phyloP scores from a whole-genome alignment of 2,888 invertebrate species.

The Oscheius sp. region DNA sequence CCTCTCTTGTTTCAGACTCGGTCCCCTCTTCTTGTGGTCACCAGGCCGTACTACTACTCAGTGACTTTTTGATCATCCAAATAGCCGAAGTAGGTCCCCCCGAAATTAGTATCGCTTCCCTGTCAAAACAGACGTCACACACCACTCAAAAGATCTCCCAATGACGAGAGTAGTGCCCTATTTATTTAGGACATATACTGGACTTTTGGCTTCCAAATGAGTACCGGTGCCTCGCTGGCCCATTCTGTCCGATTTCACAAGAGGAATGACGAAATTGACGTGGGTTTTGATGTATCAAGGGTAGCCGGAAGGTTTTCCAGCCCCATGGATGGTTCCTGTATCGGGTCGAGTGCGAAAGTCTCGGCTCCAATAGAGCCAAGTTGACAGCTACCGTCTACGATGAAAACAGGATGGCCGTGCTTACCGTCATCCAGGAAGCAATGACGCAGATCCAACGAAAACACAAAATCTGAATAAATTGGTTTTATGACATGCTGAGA shows the following conservation, averaged over 20 bases:
- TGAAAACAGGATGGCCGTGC: slow-evolving; percentile 13
- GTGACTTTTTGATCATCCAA: slow-evolving; percentile 36
- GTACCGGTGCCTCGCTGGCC: slow-evolving; percentile 20
- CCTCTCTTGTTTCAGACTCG: slow-evolving; percentile 20
- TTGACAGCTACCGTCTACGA: slow-evolving; percentile 21
- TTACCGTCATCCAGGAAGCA: slow-evolving; percentile 26
- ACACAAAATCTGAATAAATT: too few species aligned
- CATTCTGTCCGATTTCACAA: slow-evolving; percentile 36
- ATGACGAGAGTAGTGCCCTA: background rate
- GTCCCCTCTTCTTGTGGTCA: slow-evolving; percentile 22
- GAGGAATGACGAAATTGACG: slow-evolving; percentile 21
- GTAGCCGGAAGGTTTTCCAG: slow-evolving; percentile 9
- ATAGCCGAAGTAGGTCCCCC: slow-evolving; percentile 27
- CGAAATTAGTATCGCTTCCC: background rate
- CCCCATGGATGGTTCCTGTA: slow-evolving; percentile 33
- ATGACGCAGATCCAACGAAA: background rate
- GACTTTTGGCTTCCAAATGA: slow-evolving; percentile 15
- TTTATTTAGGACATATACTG: slow-evolving; percentile 33
- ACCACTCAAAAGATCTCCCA: slow-evolving; percentile 8
- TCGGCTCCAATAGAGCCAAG: background rate
- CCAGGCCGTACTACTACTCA: slow-evolving; percentile 23
- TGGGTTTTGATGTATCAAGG: background rate
- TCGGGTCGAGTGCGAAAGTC: slow-evolving; percentile 20
- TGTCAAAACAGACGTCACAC: slow-evolving; percentile 23
- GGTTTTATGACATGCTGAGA: too few species aligned